Evolutionary conservation across 2,113 vertebrate genomes (phyloP), one percentile per base, ranked within the genome.

Genomic region (Pteropus alecto): DNA sequence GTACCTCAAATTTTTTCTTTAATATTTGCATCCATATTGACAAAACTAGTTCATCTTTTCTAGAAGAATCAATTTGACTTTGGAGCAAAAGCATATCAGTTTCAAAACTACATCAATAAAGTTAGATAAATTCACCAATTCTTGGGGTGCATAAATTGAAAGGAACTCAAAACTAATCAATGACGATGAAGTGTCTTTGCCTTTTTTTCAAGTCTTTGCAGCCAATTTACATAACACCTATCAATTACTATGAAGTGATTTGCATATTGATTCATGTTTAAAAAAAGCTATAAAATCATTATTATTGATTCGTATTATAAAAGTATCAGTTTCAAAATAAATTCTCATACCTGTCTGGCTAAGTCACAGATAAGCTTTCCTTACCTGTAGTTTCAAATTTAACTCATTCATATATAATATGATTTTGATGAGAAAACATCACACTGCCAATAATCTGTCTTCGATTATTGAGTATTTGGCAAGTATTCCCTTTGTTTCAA

Each of bases 381-480:
- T 86, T 28, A 56, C 35, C 19, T 78, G 68, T 43, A 35, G 24
- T 82, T 90, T 81, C 28, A 43, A 26, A 54, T 46, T 79, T 38
- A 74, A 33, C 54, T 92, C n/a, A 22, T 60, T 77, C 19, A 11
- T 63, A 35, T 28, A 26, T 48, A 73, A n/a, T 79, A 4, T 68
- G 15, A 70, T 38, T 81, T 90, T 38, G 70, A 22, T 51, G 43
- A 76, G 43, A 51, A 67, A 54, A 63, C 16, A 33, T 70, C 79
- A 43, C 4, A 61, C 4, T 73, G 58, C 4, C 22, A 24, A 24
- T 84, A 81, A 87, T 67, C 83, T 95, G 33, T 51, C 48, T 83
- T 84, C 63, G 77, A 63, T 78, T 65, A 41, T 46, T 65, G 92
- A 87, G 21, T 88, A 41, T 83, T 94, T 94, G 94, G 16, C 51